These are phyloP conservation scores for Epinotia demarniana DNA, from an alignment of 2,888 invertebrate species.

Conservation along the genomic window DNA sequence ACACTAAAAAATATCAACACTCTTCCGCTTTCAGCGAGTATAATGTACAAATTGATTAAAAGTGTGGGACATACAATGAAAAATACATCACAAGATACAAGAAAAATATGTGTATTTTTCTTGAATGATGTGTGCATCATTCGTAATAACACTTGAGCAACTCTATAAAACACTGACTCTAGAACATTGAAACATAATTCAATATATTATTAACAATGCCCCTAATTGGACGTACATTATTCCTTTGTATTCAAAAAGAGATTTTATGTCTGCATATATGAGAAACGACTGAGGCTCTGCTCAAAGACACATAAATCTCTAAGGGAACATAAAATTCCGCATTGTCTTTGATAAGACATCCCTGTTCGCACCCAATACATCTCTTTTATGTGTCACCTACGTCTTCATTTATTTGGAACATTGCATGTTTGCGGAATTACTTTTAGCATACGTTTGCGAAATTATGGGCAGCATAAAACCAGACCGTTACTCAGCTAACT, in stretches of 20 bases:
- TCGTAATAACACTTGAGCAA: neutral
- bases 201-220: neutral
- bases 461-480: slow-evolving; percentile 19
- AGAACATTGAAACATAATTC: neutral
- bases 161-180: neutral
- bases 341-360: slow-evolving; percentile 39
- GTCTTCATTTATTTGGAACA: slow-evolving; percentile 39
- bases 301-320: slow-evolving; percentile 38
- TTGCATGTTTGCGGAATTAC: slow-evolving; percentile 32
- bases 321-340: slow-evolving; percentile 42
- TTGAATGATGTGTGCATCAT: too few species aligned
- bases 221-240: slow-evolving; percentile 28
- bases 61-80: too few species aligned
- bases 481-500: slow-evolving; percentile 6
- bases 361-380: slow-evolving; percentile 41
- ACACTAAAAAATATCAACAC: too few species aligned
- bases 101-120: too few species aligned
- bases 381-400: slow-evolving; percentile 40
- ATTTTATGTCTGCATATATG: slow-evolving; percentile 24
- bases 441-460: slow-evolving; percentile 21
- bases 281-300: slow-evolving; percentile 29
- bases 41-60: too few species aligned
- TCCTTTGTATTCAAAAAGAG: slow-evolving; percentile 23
- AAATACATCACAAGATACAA: too few species aligned
- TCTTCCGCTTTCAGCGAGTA: too few species aligned